These are phyloP conservation scores for Boulengerochromis microlepis DNA, from an alignment of 2,113 vertebrate genomes.

Conservation along the genomic window DNA sequence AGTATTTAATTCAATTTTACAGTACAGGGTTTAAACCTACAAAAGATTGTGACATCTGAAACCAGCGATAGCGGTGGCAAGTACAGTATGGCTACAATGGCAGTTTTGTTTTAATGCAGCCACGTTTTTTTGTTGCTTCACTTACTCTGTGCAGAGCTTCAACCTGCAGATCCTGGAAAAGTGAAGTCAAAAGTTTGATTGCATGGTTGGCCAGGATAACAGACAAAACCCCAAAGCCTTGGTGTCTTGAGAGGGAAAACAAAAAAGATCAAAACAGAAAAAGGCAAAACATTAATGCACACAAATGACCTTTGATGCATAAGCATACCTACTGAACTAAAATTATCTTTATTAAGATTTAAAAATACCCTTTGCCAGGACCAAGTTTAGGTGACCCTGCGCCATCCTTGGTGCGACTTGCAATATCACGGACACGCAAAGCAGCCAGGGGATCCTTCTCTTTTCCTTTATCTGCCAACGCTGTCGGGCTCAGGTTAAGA, in stretches of 20 bases:
- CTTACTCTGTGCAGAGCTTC: constrained; percentile 90
- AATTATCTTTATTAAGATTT: not conserved
- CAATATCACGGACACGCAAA: constrained; percentile 90
- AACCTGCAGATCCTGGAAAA: constrained; percentile 96
- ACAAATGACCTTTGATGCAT: not conserved
- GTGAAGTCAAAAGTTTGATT: constrained; percentile 89
- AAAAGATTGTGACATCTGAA: not conserved
- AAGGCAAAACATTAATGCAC: not conserved
- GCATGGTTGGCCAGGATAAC: constrained; percentile 95
- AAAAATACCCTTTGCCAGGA: constrained; percentile 89
- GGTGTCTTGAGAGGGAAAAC: constrained; percentile 73
- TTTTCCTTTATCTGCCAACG: constrained; percentile 96
- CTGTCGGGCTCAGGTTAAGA: constrained; percentile 92
- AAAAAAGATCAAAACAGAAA: not conserved
- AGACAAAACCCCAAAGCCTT: constrained; percentile 93
- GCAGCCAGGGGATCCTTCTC: constrained; percentile 97
- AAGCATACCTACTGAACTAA: not conserved
- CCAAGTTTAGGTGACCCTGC: constrained; percentile 95
- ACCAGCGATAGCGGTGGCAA: not conserved
- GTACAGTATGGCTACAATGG: not conserved
- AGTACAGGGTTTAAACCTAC: not conserved
- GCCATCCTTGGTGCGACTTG: constrained; percentile 89
- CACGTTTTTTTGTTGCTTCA: not conserved
- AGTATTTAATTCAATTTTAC: not conserved
- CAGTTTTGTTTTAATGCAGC: not conserved